A percentile compares a stretch with the other conserved stretches of the same genome.
Conservation (phyloP, 2,888 invertebrate species). For the Nebria brevicollis region DNA sequence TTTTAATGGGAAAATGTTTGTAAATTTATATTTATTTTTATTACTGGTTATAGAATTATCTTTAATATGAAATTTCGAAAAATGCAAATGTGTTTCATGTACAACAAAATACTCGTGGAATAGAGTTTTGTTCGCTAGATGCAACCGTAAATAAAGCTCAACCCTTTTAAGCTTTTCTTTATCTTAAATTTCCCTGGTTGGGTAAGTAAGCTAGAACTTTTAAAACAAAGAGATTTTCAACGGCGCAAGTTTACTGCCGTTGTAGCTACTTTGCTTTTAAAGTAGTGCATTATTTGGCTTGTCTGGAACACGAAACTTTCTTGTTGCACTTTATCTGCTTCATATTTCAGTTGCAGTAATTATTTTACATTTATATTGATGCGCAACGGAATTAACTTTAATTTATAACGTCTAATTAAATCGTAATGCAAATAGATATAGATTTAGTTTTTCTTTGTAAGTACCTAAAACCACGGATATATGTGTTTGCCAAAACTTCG, state of each 20-base stretch:
- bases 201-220: neutral
- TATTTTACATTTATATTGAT: neutral
- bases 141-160: conserved; percentile 10
- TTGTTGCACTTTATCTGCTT: neutral
- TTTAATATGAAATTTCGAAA: neutral
- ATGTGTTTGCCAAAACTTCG: too few species aligned
- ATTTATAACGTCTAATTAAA: too few species aligned
- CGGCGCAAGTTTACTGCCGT: neutral
- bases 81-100: neutral
- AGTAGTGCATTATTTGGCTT: conserved; percentile 9
- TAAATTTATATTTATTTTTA: neutral
- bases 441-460: too few species aligned
- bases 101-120: neutral
- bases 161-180: conserved; percentile 19
- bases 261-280: conserved; percentile 5
- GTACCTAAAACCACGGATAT: too few species aligned
- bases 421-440: too few species aligned
- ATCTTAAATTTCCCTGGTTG: neutral
- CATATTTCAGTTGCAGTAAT: neutral
- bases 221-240: conserved; percentile 16
- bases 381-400: too few species aligned
- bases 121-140: neutral
- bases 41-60: too few species aligned
- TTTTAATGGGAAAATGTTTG: neutral
- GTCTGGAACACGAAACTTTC: neutral